Conservation (phyloP, 1,140 invertebrate genomes). For the Campodea augens region DNA sequence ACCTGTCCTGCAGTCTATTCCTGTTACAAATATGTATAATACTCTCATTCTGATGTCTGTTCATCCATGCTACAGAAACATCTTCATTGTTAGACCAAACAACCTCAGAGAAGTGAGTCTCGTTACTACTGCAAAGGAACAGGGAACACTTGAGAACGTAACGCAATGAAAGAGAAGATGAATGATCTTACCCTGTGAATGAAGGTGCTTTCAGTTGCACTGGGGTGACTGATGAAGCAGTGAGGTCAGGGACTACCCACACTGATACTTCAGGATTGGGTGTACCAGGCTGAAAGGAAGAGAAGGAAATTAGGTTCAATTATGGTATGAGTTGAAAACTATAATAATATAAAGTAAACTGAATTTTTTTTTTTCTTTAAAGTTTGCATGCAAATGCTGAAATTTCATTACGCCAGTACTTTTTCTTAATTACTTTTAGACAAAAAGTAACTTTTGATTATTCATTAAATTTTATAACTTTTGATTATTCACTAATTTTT, state of each 20-base stretch:
- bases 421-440: too few relatives aligned
- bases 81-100: constrained; percentile 51
- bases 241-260: too few relatives aligned
- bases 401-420: too few relatives aligned
- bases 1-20: not conserved
- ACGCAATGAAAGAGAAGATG: not conserved
- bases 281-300: constrained; percentile 40
- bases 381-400: too few relatives aligned
- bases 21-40: constrained; percentile 28
- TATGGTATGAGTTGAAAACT: too few relatives aligned
- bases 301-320: constrained; percentile 3
- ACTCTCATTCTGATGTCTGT: constrained; percentile 62
- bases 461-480: too few relatives aligned
- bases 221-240: too few relatives aligned
- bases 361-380: too few relatives aligned
- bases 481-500: too few relatives aligned
- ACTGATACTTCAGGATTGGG: constrained; percentile 53
- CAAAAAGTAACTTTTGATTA: too few relatives aligned
- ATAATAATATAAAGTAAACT: too few relatives aligned
- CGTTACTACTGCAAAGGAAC: not conserved
- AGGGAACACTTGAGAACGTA: not conserved
- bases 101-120: constrained; percentile 24
- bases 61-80: constrained; percentile 60
- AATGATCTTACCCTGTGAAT: constrained; percentile 18
- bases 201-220: constrained; percentile 25